phyloP scores from a whole-genome alignment of 2,113 vertebrate species.

The Eolophus roseicapilla region DNA sequence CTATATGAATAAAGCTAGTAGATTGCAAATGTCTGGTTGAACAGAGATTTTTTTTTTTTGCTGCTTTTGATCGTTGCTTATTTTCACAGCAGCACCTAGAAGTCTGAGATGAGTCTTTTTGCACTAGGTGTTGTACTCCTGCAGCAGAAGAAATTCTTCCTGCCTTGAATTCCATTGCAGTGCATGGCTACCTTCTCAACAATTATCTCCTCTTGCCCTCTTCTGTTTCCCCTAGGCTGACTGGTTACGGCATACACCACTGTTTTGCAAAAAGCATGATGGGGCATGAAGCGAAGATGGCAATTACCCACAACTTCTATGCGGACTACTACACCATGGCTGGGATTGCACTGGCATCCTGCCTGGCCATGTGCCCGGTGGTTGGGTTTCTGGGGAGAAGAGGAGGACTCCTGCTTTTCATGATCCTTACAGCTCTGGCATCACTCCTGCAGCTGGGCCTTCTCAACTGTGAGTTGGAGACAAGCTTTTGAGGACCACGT shows the following conservation, averaged over 20 bases:
- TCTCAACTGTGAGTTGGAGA: slow-evolving; percentile 87
- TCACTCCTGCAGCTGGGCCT: slow-evolving; percentile 93
- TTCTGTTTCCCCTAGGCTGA: slow-evolving; percentile 76
- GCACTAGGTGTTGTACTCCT: background rate
- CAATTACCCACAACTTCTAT: slow-evolving; percentile 89
- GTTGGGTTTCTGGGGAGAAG: slow-evolving; percentile 90
- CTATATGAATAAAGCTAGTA: background rate
- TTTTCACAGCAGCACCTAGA: background rate
- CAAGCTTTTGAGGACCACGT: fast-evolving
- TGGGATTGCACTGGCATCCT: slow-evolving; percentile 89
- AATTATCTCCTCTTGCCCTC: background rate
- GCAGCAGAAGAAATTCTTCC: background rate
- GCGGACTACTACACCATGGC: slow-evolving; percentile 93
- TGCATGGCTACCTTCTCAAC: background rate
- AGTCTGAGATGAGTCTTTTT: background rate
- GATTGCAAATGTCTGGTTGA: background rate
- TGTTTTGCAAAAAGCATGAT: slow-evolving; percentile 96
- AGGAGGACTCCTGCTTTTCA: slow-evolving; percentile 93
- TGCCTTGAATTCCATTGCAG: fast-evolving
- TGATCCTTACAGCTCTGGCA: slow-evolving; percentile 95
- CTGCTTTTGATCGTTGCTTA: background rate
- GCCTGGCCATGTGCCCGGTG: slow-evolving; percentile 88
- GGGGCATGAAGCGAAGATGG: slow-evolving; percentile 85
- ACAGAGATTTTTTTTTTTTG: background rate
- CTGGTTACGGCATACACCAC: slow-evolving; percentile 95